Base-by-base conservation (phyloP, 1,140 invertebrate genomes). In the Galleria mellonella region DNA sequence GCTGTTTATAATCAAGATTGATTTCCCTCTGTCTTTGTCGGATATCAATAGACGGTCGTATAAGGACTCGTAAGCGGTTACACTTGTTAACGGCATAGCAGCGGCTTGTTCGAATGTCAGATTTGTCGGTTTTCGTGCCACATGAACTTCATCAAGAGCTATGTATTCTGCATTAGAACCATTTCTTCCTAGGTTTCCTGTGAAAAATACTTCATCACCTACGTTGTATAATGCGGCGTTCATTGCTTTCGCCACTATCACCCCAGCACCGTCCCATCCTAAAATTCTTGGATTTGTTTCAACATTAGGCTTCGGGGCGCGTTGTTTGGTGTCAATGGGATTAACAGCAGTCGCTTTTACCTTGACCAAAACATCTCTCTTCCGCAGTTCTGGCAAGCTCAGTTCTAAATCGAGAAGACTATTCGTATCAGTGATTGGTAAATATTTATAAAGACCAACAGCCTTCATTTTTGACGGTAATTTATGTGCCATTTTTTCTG, bases 101-200 rank as follows among this genome's bases (percentile, higher is more conserved):
- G 77, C 79, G 11, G 79, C 75, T 62, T 84, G 51, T 42, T 79
- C 79, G 57, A 79, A 84, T 1, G 68, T 64, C n/a, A 79, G 47
- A 13, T 70, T 78, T 38, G 68, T 75, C 15, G 81, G 81, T 53
- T 82, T 84, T 7, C n/a, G 33, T 8, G 58, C 74, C 3, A 78
- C 64, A 33, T 73, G 32, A 23, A 76, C 47, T 56, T 83, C 71
- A 41, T 82, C 49, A 8, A 79, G 37, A 4, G 75, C 73, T 5
- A 79, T 60, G 49, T 79, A 83, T 51, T 83, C 58, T 12, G 77
- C 73, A 55, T 84, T 81, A 9, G 70, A 59, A 8, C 81, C 81
- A 62, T 63, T 78, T 44, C 44, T 72, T 10, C 57, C 53, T 17
- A 78, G 32, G 50, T 78, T 63, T 11, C 67, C 77, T 3, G 72